A percentile compares a stretch with the other conserved stretches of the same genome.
Conservation (phyloP, 2,888 invertebrate genomes). For the Trissolcus japonicus region DNA sequence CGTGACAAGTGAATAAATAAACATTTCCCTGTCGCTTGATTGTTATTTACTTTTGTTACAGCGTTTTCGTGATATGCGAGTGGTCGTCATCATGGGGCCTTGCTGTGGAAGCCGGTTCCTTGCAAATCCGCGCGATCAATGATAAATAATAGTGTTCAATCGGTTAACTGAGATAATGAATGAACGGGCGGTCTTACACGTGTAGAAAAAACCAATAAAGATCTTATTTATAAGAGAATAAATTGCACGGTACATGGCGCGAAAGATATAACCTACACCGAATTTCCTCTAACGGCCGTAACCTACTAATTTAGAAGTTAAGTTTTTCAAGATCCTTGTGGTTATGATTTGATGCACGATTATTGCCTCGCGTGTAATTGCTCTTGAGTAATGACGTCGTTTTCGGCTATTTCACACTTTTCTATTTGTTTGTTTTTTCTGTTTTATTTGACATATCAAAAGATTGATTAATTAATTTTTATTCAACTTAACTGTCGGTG, state of each 20-base stretch:
- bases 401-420: neutral
- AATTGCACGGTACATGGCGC: slow-evolving; percentile 26
- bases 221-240: slow-evolving; percentile 30
- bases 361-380: slow-evolving; percentile 11
- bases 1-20: neutral
- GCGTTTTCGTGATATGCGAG: too few relatives aligned
- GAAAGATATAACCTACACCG: slow-evolving; percentile 26
- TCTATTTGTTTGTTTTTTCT: too few relatives aligned
- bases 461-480: neutral
- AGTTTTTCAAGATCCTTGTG: slow-evolving; percentile 20
- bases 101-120: too few relatives aligned
- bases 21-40: too few relatives aligned
- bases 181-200: slow-evolving; percentile 23
- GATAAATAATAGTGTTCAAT: slow-evolving; percentile 1
- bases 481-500: too few relatives aligned
- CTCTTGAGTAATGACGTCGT: neutral
- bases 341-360: slow-evolving; percentile 19
- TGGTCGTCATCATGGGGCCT: too few relatives aligned
- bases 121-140: too few relatives aligned
- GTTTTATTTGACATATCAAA: neutral
- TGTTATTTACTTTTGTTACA: too few relatives aligned
- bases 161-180: slow-evolving; percentile 15
- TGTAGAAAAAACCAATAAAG: slow-evolving; percentile 33
- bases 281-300: slow-evolving; percentile 25
- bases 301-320: slow-evolving; percentile 29